These are phyloP conservation scores for Acrobasis suavella DNA, from an alignment of 2,888 invertebrate genomes.

Conservation along the genomic window DNA sequence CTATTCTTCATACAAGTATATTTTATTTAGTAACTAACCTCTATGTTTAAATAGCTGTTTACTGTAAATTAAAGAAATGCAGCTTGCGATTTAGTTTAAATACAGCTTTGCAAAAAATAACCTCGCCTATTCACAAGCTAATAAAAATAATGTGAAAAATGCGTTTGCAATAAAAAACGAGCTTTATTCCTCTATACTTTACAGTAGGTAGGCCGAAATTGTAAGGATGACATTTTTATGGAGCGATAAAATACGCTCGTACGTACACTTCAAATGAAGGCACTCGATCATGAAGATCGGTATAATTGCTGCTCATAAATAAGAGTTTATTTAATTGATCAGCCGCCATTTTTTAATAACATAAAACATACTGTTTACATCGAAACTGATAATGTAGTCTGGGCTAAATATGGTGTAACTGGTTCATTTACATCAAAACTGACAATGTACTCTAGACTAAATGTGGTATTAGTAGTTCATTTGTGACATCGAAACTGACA, in stretches of 20 bases:
- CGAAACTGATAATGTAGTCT: too few relatives aligned
- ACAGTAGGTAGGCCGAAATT: slow-evolving; percentile 63
- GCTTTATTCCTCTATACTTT: slow-evolving; percentile 56
- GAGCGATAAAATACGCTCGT: slow-evolving; percentile 58
- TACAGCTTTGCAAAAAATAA: slow-evolving; percentile 33
- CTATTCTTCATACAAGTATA: too few relatives aligned
- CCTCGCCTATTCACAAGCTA: slow-evolving; percentile 24
- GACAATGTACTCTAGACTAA: too few relatives aligned
- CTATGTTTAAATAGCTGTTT: too few relatives aligned
- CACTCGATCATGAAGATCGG: slow-evolving; percentile 12
- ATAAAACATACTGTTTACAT: too few relatives aligned
- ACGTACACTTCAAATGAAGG: slow-evolving; percentile 22
- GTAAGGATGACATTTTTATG: slow-evolving; percentile 65
- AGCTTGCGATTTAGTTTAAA: background rate
- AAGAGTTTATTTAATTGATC: background rate
- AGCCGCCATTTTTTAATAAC: background rate
- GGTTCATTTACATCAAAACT: too few relatives aligned
- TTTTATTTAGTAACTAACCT: too few relatives aligned
- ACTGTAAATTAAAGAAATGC: too few relatives aligned
- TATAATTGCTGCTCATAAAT: slow-evolving; percentile 9
- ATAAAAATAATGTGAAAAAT: slow-evolving; percentile 50
- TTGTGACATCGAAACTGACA: too few relatives aligned
- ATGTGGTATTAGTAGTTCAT: too few relatives aligned
- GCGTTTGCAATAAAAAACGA: slow-evolving; percentile 59
- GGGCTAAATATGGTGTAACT: too few relatives aligned